Evolutionary conservation across 2,888 invertebrate genomes (phyloP).

Genomic region (Ecliptopera silaceata): DNA sequence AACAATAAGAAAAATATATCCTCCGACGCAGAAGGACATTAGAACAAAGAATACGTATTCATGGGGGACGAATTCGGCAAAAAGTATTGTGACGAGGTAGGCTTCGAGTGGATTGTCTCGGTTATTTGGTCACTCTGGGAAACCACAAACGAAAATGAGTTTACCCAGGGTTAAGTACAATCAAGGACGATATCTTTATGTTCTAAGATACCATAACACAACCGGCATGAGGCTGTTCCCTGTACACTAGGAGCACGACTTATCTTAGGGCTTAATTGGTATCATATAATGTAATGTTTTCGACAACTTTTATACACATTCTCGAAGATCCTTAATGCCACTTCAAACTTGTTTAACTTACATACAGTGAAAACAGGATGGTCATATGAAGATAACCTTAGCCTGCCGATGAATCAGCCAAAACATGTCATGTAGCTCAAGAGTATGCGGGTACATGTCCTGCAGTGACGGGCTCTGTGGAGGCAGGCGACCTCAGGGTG

Average conservation of each 20-base stretch:
- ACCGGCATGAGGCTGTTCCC: no score
- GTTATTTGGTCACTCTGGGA: constrained; percentile 5
- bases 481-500: constrained; percentile 6
- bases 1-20: constrained; percentile 35
- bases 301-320: no score
- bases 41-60: constrained; percentile 33
- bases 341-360: no score
- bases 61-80: constrained; percentile 24
- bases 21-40: constrained; percentile 29
- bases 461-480: background rate
- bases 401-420: background rate
- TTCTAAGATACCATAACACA: no score
- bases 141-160: background rate
- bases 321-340: no score
- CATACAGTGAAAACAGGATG: no score
- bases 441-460: background rate
- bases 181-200: background rate
- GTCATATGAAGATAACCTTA: no score
- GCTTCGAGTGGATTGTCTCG: constrained; percentile 1
- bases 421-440: background rate
- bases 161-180: background rate
- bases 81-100: constrained; percentile 15
- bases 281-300: no score
- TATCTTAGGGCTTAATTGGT: no score
- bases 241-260: no score